Evolutionary conservation across 2,113 vertebrate genomes (phyloP).

Genomic region (Paradoxurus hermaphroditus): DNA sequence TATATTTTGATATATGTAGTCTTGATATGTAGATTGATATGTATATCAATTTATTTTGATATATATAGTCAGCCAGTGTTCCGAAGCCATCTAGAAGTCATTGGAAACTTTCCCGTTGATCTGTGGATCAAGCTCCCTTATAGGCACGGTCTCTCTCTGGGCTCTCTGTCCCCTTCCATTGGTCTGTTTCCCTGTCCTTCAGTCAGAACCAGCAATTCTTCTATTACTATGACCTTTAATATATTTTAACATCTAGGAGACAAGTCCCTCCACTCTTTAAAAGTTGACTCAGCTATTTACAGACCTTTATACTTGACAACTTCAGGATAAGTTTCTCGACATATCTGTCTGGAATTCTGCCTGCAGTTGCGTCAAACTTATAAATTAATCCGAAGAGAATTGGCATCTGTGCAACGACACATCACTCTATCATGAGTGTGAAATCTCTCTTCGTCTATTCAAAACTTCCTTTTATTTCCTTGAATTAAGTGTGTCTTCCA

Average conservation of each 20-base stretch:
- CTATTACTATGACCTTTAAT: neutral
- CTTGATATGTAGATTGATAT: no score
- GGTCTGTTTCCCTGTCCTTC: neutral
- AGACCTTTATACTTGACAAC: neutral
- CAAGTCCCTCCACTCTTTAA: neutral
- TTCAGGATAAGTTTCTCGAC: constrained; percentile 23
- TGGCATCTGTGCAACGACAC: neutral
- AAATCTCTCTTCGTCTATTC: neutral
- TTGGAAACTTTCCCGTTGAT: neutral
- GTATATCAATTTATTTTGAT: neutral
- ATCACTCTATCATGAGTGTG: neutral
- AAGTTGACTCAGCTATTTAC: neutral
- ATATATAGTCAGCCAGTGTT: neutral
- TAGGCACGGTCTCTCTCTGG: neutral
- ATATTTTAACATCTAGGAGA: neutral
- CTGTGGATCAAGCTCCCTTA: neutral
- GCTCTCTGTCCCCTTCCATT: neutral
- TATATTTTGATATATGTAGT: neutral
- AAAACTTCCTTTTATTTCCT: neutral
- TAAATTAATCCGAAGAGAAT: neutral
- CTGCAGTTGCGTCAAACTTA: neutral
- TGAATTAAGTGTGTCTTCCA: constrained; percentile 33
- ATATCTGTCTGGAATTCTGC: neutral
- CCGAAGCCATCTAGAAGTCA: neutral
- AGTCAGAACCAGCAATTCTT: neutral